Evolutionary conservation across 2,113 vertebrate genomes (phyloP).

Genomic region (Probosciger aterrimus): DNA sequence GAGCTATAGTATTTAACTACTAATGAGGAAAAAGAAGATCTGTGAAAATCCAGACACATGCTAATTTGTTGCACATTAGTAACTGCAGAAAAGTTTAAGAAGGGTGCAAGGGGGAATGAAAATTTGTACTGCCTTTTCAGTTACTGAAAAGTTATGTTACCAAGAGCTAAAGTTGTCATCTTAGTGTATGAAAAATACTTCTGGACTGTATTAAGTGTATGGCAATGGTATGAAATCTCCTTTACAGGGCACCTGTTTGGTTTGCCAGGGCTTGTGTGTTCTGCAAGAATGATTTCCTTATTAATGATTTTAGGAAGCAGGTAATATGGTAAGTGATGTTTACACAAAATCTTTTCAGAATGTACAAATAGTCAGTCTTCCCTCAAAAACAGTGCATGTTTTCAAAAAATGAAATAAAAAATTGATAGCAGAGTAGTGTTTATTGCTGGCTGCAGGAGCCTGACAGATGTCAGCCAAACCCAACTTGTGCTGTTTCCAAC

Average conservation of each 20-base stretch:
- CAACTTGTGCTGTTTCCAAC: neutral
- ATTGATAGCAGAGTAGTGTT: neutral
- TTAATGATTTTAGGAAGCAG: neutral
- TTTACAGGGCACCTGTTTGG: neutral
- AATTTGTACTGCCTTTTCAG: neutral
- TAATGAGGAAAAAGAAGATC: neutral
- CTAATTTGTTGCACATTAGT: neutral
- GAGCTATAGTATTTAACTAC: neutral
- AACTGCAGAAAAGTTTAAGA: neutral
- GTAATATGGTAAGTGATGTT: neutral
- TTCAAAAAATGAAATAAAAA: neutral
- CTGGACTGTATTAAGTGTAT: neutral
- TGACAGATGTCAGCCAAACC: neutral
- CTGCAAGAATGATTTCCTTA: neutral
- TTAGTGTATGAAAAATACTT: neutral
- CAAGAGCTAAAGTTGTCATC: neutral
- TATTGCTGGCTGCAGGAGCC: neutral
- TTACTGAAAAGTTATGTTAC: neutral
- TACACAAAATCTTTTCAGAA: neutral
- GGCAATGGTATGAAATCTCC: neutral
- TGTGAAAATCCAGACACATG: neutral
- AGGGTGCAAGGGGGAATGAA: neutral
- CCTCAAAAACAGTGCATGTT: neutral
- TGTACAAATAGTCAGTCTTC: neutral
- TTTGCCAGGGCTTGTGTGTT: neutral